Evolutionary conservation across 2,113 vertebrate species (phyloP).

Genomic region (Equus quagga): DNA sequence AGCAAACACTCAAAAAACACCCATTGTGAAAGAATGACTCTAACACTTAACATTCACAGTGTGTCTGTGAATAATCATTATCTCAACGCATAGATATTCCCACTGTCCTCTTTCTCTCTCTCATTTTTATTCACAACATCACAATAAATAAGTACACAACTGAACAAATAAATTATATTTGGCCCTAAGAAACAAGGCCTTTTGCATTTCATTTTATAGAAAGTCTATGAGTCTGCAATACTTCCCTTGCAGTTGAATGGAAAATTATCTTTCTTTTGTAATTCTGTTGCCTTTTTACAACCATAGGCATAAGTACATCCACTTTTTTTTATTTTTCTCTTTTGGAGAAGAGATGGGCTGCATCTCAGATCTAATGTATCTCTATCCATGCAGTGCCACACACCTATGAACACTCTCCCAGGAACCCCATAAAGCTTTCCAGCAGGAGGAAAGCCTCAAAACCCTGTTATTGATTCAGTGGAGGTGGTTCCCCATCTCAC

Average conservation of each 20-base stretch:
- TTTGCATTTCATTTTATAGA: not conserved
- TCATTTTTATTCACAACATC: not conserved
- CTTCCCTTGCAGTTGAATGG: not conserved
- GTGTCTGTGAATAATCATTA: accelerated
- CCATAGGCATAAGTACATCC: not conserved
- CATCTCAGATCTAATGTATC: not conserved
- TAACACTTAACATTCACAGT: not conserved
- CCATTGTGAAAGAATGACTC: too few species aligned
- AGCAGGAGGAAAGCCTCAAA: not conserved
- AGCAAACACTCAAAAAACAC: too few species aligned
- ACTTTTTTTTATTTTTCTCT: not conserved
- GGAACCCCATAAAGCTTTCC: not conserved
- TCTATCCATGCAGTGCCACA: not conserved
- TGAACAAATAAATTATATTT: not conserved
- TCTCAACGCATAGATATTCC: not conserved
- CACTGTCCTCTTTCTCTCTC: not conserved
- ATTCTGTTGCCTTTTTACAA: not conserved
- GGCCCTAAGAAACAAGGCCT: not conserved
- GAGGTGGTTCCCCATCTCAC: not conserved
- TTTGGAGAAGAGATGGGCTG: not conserved
- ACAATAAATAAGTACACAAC: not conserved
- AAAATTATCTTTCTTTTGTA: not conserved
- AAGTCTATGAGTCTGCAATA: not conserved
- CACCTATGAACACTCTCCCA: not conserved
- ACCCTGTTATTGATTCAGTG: accelerated